A percentile compares a stretch with the other conserved stretches of the same genome.
Evolutionary conservation across 1,140 invertebrate species (phyloP).

Genomic region (Campoletis sonorensis): DNA sequence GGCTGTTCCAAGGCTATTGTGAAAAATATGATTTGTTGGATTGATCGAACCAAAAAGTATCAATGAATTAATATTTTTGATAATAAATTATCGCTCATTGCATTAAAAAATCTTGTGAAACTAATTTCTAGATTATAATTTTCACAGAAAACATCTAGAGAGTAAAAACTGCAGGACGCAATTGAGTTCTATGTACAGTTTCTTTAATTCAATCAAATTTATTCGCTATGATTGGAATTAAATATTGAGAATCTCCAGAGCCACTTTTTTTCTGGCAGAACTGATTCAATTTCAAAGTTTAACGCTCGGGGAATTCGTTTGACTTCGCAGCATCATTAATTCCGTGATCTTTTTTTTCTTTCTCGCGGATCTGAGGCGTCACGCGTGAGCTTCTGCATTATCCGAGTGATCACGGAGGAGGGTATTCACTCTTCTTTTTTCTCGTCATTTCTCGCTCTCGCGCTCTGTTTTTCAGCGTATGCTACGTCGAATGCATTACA

Average conservation of each 20-base stretch:
- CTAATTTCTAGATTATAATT: too few species aligned
- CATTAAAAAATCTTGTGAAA: too few species aligned
- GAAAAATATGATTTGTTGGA: neutral
- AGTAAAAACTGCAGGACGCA: too few species aligned
- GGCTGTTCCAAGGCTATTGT: too few species aligned
- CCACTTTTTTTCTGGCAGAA: neutral
- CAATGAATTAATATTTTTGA: too few species aligned
- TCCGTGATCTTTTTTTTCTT: neutral
- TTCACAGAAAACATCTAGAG: too few species aligned
- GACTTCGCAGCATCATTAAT: neutral
- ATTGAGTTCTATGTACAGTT: too few species aligned
- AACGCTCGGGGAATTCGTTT: neutral
- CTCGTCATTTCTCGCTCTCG: neutral
- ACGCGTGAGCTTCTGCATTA: conserved; percentile 2
- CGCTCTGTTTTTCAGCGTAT: neutral
- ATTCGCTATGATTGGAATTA: too few species aligned
- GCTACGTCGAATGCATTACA: conserved; percentile 1
- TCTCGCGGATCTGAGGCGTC: neutral
- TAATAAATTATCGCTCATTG: too few species aligned
- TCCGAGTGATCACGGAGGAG: neutral
- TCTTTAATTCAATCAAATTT: too few species aligned
- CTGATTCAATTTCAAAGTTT: neutral
- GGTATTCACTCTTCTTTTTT: neutral
- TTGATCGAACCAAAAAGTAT: too few species aligned
- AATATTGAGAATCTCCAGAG: too few species aligned